Conservation (phyloP, 2,888 invertebrate species). For the Caenorhabditis virilis region DNA sequence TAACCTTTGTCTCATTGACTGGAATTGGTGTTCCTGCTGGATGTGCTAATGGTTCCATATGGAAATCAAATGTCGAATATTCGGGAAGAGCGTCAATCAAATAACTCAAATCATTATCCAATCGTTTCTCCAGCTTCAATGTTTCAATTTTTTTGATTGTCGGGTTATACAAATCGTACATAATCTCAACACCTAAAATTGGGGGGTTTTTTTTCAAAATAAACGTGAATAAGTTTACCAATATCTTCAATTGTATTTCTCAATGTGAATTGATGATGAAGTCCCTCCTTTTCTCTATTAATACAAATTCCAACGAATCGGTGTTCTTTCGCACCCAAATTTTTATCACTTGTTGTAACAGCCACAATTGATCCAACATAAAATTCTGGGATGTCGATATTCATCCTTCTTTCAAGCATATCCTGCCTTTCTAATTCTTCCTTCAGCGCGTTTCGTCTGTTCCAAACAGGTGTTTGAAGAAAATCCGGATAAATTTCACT, state of each 20-base stretch:
- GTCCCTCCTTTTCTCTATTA: slow-evolving; percentile 80
- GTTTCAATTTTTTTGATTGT: slow-evolving; percentile 87
- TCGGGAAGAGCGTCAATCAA: slow-evolving; percentile 82
- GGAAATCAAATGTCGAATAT: slow-evolving; percentile 83
- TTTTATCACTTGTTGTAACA: slow-evolving; percentile 62
- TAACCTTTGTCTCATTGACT: slow-evolving; percentile 75
- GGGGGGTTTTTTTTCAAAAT: neutral
- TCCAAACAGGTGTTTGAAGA: slow-evolving; percentile 61
- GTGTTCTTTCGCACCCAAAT: slow-evolving; percentile 71
- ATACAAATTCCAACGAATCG: slow-evolving; percentile 94
- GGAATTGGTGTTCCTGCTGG: slow-evolving; percentile 82
- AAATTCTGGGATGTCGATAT: slow-evolving; percentile 92
- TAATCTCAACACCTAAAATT: slow-evolving; percentile 75
- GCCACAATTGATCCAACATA: slow-evolving; percentile 78
- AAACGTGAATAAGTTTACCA: slow-evolving; percentile 70
- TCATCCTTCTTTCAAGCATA: slow-evolving; percentile 83
- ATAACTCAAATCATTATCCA: slow-evolving; percentile 87
- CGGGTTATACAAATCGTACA: slow-evolving; percentile 91
- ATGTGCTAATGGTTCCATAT: slow-evolving; percentile 83
- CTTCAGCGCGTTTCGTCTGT: slow-evolving; percentile 58
- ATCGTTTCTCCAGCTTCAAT: slow-evolving; percentile 85
- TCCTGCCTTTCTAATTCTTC: slow-evolving; percentile 89
- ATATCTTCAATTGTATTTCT: slow-evolving; percentile 91
- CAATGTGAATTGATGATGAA: slow-evolving; percentile 83
- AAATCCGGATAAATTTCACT: slow-evolving; percentile 67